A percentile compares a stretch with the other conserved stretches of the same genome.
Conservation (phyloP, 2,888 invertebrate genomes). For the Hypolimnas misippus region DNA sequence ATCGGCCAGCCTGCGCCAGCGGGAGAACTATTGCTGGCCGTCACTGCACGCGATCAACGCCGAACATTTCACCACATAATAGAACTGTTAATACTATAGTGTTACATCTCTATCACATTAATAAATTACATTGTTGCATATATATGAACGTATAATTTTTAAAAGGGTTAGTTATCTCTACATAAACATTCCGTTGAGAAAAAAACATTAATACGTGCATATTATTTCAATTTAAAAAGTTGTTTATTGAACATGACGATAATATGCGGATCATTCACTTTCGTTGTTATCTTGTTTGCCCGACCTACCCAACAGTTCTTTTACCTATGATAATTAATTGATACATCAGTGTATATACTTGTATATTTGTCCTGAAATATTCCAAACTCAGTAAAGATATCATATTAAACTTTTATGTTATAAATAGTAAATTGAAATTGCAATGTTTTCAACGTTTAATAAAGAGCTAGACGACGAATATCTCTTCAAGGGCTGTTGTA, state of each 20-base stretch:
- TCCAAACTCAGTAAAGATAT: no score
- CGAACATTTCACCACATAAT: conserved; percentile 21
- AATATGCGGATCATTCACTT: conserved; percentile 62
- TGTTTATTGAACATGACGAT: conserved; percentile 67
- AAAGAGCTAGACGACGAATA: background rate
- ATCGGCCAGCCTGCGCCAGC: conserved; percentile 52
- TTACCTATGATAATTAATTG: conserved; percentile 59
- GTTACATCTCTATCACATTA: conserved; percentile 13
- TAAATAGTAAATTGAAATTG: no score
- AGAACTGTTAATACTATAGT: conserved; percentile 22
- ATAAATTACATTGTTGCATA: conserved; percentile 2
- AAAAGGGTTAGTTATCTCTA: background rate
- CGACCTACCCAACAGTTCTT: conserved; percentile 69
- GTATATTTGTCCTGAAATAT: no score
- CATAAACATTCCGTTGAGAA: conserved; percentile 43
- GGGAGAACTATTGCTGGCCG: conserved; percentile 14
- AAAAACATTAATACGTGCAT: conserved; percentile 53
- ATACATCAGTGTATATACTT: background rate
- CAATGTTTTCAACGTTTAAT: no score
- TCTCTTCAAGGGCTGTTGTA: background rate
- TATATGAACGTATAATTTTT: background rate
- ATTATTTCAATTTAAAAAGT: conserved; percentile 65
- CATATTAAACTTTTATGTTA: no score
- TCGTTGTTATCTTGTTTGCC: conserved; percentile 67
- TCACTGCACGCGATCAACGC: conserved; percentile 20